phyloP scores from a whole-genome alignment of 35 echinoderm and acorn worm species.

The Apostichopus parvimensis region DNA sequence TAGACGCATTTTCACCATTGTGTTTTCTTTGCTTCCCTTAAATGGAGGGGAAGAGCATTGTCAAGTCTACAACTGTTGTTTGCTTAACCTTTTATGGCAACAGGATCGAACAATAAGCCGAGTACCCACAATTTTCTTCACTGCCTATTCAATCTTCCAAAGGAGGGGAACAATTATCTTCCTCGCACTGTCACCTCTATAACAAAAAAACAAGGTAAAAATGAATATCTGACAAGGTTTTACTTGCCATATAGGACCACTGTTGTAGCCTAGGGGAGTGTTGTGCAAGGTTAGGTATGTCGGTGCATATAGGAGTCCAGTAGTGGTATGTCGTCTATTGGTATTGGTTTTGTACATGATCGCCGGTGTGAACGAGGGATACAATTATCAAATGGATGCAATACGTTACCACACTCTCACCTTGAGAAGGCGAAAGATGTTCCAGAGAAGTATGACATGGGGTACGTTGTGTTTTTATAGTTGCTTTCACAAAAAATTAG shows the following conservation, averaged over 20 bases:
- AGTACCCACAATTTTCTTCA: background rate
- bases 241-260: too few species aligned
- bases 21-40: background rate
- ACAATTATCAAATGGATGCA: background rate
- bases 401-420: conserved; percentile 14
- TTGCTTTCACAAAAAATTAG: too few species aligned
- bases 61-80: background rate
- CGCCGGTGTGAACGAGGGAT: background rate
- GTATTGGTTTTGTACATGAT: background rate
- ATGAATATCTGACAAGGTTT: too few species aligned
- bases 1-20: background rate
- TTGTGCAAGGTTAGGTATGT: too few species aligned
- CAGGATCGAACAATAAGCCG: background rate
- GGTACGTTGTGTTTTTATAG: background rate
- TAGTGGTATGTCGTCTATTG: too few species aligned
- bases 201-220: background rate
- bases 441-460: conserved; percentile 4
- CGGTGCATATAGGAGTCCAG: too few species aligned
- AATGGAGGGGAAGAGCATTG: background rate
- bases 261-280: too few species aligned
- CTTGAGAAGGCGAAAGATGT: background rate
- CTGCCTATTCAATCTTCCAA: background rate
- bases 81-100: background rate
- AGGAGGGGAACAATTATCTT: background rate
- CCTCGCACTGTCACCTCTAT: background rate